Percentiles rank a stretch among this genome's conserved stretches.
Conservation (phyloP, 2,888 invertebrate species). For the Meta bourneti region DNA sequence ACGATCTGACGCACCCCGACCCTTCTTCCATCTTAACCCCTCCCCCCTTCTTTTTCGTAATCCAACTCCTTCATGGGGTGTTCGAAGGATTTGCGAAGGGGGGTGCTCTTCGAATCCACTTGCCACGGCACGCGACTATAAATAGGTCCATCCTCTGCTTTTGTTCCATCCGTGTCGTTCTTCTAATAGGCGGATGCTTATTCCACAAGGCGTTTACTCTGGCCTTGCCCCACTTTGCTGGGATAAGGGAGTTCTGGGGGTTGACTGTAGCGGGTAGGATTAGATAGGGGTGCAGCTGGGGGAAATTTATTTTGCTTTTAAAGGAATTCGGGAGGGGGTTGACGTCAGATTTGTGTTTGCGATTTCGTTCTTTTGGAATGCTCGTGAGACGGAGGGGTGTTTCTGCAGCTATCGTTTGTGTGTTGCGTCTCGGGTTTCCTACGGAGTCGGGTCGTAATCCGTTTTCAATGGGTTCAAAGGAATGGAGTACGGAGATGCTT, state of each 20-base stretch:
- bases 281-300: no score
- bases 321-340: no score
- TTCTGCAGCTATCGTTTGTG: neutral
- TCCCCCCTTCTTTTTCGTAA: constrained; percentile 5
- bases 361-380: neutral
- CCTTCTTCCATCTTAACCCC: neutral
- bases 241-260: no score
- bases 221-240: neutral
- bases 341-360: no score
- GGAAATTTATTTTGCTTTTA: neutral
- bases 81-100: neutral
- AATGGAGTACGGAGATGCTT: neutral
- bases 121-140: constrained; percentile 12
- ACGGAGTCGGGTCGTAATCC: neutral
- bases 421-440: constrained; percentile 6
- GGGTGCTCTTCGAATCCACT: constrained; percentile 3
- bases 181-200: constrained; percentile 36
- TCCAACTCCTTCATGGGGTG: constrained; percentile 5
- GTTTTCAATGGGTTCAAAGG: neutral
- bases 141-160: constrained; percentile 4
- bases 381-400: neutral
- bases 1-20: neutral
- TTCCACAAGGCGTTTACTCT: constrained; percentile 22
- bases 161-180: constrained; percentile 1
- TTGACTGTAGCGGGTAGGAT: no score